Base-by-base conservation (phyloP, 2,888 invertebrate genomes). In the Nineta flava region DNA sequence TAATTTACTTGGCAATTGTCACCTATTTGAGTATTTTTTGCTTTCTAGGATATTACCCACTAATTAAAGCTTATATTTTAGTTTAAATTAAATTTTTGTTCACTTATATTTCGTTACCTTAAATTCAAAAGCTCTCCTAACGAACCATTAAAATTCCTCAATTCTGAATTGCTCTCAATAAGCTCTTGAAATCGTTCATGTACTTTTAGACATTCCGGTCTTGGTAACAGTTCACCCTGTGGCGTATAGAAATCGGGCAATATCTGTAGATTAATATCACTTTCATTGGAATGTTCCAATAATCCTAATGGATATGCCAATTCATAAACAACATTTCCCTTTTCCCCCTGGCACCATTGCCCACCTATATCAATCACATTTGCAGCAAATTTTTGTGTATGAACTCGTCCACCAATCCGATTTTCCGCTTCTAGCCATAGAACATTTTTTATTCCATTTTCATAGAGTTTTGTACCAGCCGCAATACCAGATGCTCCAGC, bases 331-430 rank as follows among this genome's bases (percentile, higher is more conserved):
- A 73, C 58, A 63, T 83, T 79, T 45, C 69, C 71, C 60, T 74
- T 66, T 60, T 83, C 79, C 1, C 86, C 85, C 56, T 85, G 83
- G 50, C 83, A 74, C 86, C 86, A 87, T 56, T 87, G 83, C 44
- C 83, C 87, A 1, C 87, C 87, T 47, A 85, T 59, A 61, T 87
- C 87, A 5, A 86, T 67, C 5, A 73, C 64, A 53, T 70, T 73
- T 1, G 73, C 73, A 1, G 71, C 76, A 55, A 72, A 75, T 1
- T 67, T 65, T 2, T 73, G 65, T 0, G 74, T 72, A 47, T 67
- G 57, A 16, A 82, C 68, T 51, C 83, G 69, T 1, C 83, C 83
- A 0, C 83, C 83, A 48, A 81, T 70, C 34, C 79, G 70, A 54
- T 73, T 66, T 54, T 74, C 75, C 1, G 77, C 78, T 61, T 82